A percentile compares a stretch with the other conserved stretches of the same genome.
These are phyloP conservation scores for Drosophila biarmipes DNA, from an alignment of 1,140 invertebrate genomes.

Conservation along the genomic window DNA sequence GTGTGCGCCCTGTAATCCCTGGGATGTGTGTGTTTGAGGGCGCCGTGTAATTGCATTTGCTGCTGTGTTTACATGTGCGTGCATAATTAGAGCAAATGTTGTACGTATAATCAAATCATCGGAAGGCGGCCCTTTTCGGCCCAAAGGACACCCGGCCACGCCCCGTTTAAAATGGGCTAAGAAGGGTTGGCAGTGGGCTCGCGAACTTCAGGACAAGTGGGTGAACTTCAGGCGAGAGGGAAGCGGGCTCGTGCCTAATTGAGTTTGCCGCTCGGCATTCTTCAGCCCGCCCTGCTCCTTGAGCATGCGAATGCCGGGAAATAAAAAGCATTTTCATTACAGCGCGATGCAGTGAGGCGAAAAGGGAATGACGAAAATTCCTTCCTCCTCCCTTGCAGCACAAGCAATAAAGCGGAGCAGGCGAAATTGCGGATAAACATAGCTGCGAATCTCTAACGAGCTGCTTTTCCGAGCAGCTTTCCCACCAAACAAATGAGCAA, in stretches of 20 bases:
- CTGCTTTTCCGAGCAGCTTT: conserved; percentile 22
- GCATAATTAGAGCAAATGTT: conserved; percentile 79
- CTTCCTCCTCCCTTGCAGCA: conserved; percentile 17
- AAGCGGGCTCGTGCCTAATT: conserved; percentile 64
- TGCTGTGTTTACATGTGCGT: conserved; percentile 77
- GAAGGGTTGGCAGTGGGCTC: too few species aligned
- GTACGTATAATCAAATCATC: conserved; percentile 76
- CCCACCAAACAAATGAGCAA: conserved; percentile 37
- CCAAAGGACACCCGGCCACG: conserved; percentile 7
- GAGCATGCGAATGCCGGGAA: conserved; percentile 50
- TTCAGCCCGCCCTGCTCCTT: conserved; percentile 10
- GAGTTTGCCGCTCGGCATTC: conserved; percentile 55
- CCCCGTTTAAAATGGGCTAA: conserved; percentile 19
- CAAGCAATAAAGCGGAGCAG: conserved; percentile 14
- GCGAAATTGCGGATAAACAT: conserved; percentile 7
- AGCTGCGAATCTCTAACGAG: conserved; percentile 37
- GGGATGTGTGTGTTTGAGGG: conserved; percentile 13
- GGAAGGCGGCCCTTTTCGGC: conserved; percentile 30
- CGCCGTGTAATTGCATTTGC: conserved; percentile 73
- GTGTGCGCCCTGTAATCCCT: conserved; percentile 65
- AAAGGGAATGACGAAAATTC: conserved; percentile 58
- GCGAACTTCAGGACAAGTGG: conserved; percentile 6
- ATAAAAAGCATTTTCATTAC: conserved; percentile 77
- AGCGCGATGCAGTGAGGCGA: conserved; percentile 39
- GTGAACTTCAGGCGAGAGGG: conserved; percentile 47